These are phyloP conservation scores for Neopipo cinnamomea DNA, from an alignment of 2,113 vertebrate genomes.

Conservation along the genomic window DNA sequence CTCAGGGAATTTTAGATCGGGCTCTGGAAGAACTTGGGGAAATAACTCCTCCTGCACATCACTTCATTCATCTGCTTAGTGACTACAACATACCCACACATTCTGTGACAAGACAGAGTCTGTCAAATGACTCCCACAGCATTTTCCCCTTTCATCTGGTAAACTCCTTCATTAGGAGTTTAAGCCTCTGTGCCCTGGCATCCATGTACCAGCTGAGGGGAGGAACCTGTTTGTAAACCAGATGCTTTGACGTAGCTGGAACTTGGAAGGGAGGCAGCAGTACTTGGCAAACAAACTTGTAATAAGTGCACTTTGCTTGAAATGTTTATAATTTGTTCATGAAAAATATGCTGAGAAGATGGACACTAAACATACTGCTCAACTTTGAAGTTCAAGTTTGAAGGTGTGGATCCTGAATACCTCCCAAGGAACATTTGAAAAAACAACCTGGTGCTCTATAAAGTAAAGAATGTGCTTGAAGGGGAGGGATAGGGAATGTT, in stretches of 20 bases:
- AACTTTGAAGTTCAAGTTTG: constrained; percentile 51
- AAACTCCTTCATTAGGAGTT: constrained; percentile 17
- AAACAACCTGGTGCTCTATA: neutral
- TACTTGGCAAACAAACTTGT: constrained; percentile 59
- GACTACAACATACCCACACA: neutral
- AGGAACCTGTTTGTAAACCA: constrained; percentile 66
- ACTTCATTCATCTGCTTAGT: constrained; percentile 50
- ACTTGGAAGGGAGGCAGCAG: constrained; percentile 42
- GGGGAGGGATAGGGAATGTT: neutral
- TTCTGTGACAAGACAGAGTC: constrained; percentile 15
- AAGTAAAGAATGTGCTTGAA: constrained; percentile 18
- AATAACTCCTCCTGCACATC: constrained; percentile 18
- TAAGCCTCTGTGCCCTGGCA: constrained; percentile 21
- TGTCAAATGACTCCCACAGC: constrained; percentile 16
- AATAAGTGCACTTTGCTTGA: constrained; percentile 58
- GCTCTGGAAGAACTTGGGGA: neutral
- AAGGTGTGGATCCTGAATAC: neutral
- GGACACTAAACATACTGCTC: neutral
- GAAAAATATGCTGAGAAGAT: constrained; percentile 64
- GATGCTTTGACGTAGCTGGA: constrained; percentile 36
- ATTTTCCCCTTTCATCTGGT: constrained; percentile 47
- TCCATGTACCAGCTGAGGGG: neutral
- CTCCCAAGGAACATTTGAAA: neutral
- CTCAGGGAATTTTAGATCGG: neutral
- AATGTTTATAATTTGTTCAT: constrained; percentile 57